These are phyloP conservation scores for Urocynchramus pylzowi DNA, from an alignment of 2,113 vertebrate species.

Conservation along the genomic window DNA sequence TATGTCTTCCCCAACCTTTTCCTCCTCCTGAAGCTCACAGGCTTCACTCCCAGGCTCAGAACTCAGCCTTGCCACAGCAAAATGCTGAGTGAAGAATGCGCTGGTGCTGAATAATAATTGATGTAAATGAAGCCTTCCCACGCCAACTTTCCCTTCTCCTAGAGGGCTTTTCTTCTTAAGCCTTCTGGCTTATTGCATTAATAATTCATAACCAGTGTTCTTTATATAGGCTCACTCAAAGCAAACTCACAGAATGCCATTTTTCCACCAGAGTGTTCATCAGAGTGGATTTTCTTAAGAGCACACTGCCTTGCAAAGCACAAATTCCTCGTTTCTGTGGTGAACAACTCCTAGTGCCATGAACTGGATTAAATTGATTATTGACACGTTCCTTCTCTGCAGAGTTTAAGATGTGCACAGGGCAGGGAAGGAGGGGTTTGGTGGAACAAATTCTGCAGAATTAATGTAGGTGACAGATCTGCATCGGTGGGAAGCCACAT, in stretches of 20 bases:
- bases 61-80: not conserved
- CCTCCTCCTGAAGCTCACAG: rapidly evolving
- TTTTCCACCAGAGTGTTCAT: not conserved
- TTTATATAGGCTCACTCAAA: not conserved
- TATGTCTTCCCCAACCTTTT: not conserved
- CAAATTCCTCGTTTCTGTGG: not conserved
- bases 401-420: not conserved
- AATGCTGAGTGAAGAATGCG: not conserved
- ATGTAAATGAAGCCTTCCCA: conserved; percentile 1
- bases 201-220: not conserved
- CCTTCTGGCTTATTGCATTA: conserved; percentile 8
- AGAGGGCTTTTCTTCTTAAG: conserved; percentile 12
- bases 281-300: not conserved
- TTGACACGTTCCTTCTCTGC: not conserved
- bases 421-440: not conserved
- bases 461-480: not conserved
- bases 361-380: not conserved
- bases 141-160: not conserved
- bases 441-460: not conserved
- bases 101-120: not conserved
- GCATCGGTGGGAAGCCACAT: not conserved
- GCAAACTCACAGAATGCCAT: not conserved
- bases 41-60: not conserved
- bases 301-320: not conserved
- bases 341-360: not conserved